A percentile compares a stretch with the other conserved stretches of the same genome.
Evolutionary conservation across 2,113 vertebrate species (phyloP).

Genomic region (Marcusenius ussheri): DNA sequence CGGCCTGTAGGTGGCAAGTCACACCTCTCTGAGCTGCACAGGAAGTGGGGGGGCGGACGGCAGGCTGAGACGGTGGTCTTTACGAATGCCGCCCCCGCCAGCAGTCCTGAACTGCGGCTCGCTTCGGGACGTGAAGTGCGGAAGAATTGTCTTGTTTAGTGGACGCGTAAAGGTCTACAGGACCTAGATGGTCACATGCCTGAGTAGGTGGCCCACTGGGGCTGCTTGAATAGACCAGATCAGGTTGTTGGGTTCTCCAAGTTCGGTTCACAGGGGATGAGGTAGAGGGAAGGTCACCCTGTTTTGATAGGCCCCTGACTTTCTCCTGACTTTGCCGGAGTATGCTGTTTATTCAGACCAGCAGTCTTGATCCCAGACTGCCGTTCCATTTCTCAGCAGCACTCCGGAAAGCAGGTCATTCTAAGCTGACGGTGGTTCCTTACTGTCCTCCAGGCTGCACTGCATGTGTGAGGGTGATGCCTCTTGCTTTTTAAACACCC

Average conservation of each 20-base stretch:
- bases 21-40: neutral
- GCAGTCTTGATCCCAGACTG: neutral
- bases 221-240: neutral
- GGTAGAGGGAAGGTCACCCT: neutral
- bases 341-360: neutral
- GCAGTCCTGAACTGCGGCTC: neutral
- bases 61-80: neutral
- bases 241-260: neutral
- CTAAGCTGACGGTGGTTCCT: neutral
- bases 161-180: neutral
- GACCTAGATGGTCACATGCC: neutral
- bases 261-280: neutral
- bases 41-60: slow-evolving; percentile 1
- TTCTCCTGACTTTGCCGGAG: neutral
- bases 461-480: neutral
- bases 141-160: no score
- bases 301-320: neutral
- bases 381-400: neutral
- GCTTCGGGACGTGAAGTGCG: neutral
- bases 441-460: neutral
- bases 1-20: neutral
- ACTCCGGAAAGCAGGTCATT: neutral
- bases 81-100: neutral
- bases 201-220: neutral
- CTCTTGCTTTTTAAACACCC: neutral